phyloP scores from a whole-genome alignment of 92 coral and sea anemone species.

The Actinostola sp. region DNA sequence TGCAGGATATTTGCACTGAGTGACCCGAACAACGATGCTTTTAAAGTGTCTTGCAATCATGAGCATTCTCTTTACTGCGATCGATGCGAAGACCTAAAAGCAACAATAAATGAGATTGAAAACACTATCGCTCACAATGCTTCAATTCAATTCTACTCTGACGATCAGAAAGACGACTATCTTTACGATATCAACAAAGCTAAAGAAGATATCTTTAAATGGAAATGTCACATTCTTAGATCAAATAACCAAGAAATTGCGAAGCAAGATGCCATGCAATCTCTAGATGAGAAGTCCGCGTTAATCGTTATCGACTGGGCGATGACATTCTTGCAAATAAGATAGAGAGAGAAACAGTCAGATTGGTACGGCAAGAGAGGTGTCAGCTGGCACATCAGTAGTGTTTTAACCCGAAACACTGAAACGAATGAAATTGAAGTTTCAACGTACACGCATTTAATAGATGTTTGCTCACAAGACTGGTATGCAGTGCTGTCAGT shows the following conservation, averaged over 20 bases:
- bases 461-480: slow-evolving; percentile 72
- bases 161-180: too few species aligned
- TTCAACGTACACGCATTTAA: slow-evolving; percentile 41
- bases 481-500: slow-evolving; percentile 66
- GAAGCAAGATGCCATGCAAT: too few species aligned
- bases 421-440: slow-evolving; percentile 20
- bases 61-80: slow-evolving; percentile 35
- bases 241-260: too few species aligned
- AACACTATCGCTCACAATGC: too few species aligned
- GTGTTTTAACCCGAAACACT: slow-evolving; percentile 19
- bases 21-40: slow-evolving; percentile 20
- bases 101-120: slow-evolving; percentile 11
- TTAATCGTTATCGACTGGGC: too few species aligned
- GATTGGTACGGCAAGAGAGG: too few species aligned
- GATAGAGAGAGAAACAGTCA: too few species aligned
- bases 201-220: too few species aligned
- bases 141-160: too few species aligned
- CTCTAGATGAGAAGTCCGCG: too few species aligned
- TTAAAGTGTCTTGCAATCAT: slow-evolving; percentile 29
- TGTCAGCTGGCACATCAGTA: slow-evolving; percentile 41
- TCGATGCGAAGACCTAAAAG: slow-evolving; percentile 32
- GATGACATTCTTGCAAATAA: too few species aligned
- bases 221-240: background rate
- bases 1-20: slow-evolving; percentile 20
- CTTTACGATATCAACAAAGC: too few species aligned